Evolutionary conservation across 2,888 invertebrate genomes (phyloP).

Genomic region (Merodon equestris): DNA sequence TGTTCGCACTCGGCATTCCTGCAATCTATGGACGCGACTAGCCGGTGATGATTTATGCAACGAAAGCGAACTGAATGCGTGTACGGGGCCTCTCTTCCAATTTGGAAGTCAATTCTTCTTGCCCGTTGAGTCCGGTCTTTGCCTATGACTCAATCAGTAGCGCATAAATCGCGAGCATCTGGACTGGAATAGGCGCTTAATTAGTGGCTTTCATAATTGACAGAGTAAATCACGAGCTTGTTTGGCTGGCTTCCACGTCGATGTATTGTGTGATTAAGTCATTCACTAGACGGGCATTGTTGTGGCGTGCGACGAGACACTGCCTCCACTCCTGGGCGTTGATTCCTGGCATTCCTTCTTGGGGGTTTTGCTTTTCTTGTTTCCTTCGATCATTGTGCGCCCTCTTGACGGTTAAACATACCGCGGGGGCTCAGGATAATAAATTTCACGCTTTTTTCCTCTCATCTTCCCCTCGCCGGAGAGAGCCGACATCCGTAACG

Average conservation of each 20-base stretch:
- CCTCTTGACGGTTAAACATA: no score
- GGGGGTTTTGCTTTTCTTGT: constrained; percentile 5
- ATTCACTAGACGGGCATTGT: constrained; percentile 37
- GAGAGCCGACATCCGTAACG: not conserved
- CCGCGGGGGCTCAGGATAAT: constrained; percentile 62
- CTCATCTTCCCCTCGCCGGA: no score
- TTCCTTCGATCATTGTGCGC: no score
- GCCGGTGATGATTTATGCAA: constrained; percentile 49
- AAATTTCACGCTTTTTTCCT: constrained; percentile 43
- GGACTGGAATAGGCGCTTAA: constrained; percentile 58
- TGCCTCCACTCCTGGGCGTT: constrained; percentile 41
- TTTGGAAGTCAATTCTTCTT: constrained; percentile 56
- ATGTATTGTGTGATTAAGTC: constrained; percentile 57
- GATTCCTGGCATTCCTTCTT: not conserved
- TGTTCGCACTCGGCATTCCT: constrained; percentile 23
- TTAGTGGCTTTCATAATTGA: constrained; percentile 67
- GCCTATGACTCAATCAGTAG: constrained; percentile 60
- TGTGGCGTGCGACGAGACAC: constrained; percentile 15
- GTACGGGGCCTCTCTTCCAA: constrained; percentile 43
- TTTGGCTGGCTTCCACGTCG: no score
- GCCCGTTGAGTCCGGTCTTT: constrained; percentile 12
- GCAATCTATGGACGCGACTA: no score
- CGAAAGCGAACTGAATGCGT: constrained; percentile 29
- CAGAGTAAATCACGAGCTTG: constrained; percentile 61
- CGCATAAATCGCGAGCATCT: constrained; percentile 61